phyloP scores from a whole-genome alignment of 2,113 vertebrate species.

The Stegastes partitus region DNA sequence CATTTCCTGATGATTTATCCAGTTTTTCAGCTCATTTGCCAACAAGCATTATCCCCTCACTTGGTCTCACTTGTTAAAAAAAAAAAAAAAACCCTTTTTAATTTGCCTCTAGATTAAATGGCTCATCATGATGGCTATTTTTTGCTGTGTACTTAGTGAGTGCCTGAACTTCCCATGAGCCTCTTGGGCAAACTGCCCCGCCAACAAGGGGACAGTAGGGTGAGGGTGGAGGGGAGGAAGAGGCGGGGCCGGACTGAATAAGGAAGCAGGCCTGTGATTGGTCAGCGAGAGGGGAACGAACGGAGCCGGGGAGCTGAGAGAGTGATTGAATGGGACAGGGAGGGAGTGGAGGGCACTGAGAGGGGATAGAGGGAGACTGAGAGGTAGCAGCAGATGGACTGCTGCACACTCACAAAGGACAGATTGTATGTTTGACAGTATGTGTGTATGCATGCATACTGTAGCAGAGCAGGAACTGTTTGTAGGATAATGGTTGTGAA shows the following conservation, averaged over 20 bases:
- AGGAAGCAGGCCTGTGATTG: constrained; percentile 76
- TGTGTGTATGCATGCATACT: constrained; percentile 6
- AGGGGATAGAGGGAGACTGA: constrained; percentile 17
- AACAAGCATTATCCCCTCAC: background rate
- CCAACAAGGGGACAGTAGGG: constrained; percentile 38
- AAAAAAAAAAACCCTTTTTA: no score
- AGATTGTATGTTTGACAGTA: constrained; percentile 39
- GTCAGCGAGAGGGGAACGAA: constrained; percentile 32
- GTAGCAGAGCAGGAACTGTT: constrained; percentile 14
- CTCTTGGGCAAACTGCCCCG: constrained; percentile 58
- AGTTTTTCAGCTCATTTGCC: background rate
- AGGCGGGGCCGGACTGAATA: constrained; percentile 63
- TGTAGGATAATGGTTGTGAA: constrained; percentile 34
- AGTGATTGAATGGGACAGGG: constrained; percentile 66
- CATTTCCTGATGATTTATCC: background rate
- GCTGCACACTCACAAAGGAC: constrained; percentile 50
- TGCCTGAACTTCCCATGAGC: constrained; percentile 68
- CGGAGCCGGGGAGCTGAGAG: constrained; percentile 32
- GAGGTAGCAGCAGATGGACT: constrained; percentile 70
- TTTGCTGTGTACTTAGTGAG: constrained; percentile 30
- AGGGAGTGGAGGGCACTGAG: constrained; percentile 11
- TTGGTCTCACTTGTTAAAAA: no score
- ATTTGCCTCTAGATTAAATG: constrained; percentile 8
- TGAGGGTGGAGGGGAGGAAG: background rate
- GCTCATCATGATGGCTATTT: constrained; percentile 36